Conservation (phyloP, 1,140 invertebrate genomes). For the Oscheius sp. region DNA sequence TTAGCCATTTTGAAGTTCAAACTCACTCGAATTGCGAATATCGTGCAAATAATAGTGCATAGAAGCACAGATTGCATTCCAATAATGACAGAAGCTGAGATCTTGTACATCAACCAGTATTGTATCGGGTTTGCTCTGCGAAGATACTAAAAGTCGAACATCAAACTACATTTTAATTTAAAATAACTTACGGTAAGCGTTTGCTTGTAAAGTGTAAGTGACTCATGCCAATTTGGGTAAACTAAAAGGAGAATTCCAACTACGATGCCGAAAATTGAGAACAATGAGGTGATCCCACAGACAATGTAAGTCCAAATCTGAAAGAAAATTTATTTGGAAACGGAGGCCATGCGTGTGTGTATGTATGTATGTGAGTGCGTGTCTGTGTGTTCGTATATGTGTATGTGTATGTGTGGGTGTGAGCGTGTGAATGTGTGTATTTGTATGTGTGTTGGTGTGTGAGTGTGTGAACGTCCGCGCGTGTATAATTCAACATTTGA, state of each 20-base stretch:
- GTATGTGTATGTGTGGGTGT: too few relatives aligned
- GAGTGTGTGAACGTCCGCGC: too few relatives aligned
- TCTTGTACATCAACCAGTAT: conserved; percentile 15
- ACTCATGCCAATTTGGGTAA: conserved; percentile 6
- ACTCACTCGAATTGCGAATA: neutral
- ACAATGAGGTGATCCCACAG: neutral
- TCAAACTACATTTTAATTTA: neutral
- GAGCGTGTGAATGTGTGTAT: too few relatives aligned
- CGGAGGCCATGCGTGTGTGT: neutral
- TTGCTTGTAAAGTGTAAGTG: neutral
- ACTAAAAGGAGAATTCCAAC: conserved; percentile 9
- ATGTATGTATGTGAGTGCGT: too few relatives aligned
- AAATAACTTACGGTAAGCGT: neutral
- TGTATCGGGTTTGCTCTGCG: neutral
- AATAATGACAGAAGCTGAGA: neutral
- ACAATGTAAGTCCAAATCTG: conserved; percentile 1
- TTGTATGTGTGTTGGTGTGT: too few relatives aligned
- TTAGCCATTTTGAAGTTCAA: neutral
- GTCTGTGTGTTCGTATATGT: too few relatives aligned
- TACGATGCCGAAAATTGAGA: neutral
- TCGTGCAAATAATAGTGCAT: neutral
- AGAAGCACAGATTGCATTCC: neutral
- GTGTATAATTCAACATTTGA: too few relatives aligned
- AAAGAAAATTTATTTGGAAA: neutral
- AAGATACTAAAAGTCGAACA: conserved; percentile 7